Base-by-base conservation (phyloP, 1,140 invertebrate species). In the Ostrea denselamellosa region DNA sequence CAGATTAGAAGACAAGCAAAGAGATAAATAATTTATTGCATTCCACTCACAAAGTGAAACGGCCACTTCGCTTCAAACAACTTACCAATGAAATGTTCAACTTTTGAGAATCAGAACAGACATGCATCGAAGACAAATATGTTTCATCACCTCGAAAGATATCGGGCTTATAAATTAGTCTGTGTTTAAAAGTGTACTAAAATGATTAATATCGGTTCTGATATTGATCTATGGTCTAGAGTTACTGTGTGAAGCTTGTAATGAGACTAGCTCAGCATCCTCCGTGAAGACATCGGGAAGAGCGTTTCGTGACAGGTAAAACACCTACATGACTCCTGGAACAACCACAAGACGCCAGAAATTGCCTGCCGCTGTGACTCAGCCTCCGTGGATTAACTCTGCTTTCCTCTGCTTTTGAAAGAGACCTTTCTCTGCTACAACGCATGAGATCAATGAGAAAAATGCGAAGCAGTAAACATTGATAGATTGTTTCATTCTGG, bases 401-500 rank as follows among this genome's bases (percentile, higher is more conserved):
- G 25, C 68, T 34, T 77, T 71, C 28, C 65, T 22, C 65, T 9
- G 17, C 22, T 68, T 68, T 68, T 68, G n/a, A 28, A 28, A 25
- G 68, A 77, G 68, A 77, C 68, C 28, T 25, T 9, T 77, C 9
- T 77, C 68, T 77, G 68, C 22, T 77, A 14, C 28, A 25, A 25
- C 68, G 28, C 22, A 77, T 28, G 25, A 77, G 68, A 77, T 77
- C 68, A 17, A 34, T 77, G 28, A 77, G 25, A 34, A 77, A 77
- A 77, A 34, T 77, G 68, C 68, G 28, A 14, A 77, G 68, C 12
- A 77, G 28, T 77, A 77, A 77, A 77, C 25, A 44, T 25, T 77
- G 68, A 77, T 77, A 77, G 68, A 77, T 77, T 34, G 68, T 77
- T 77, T 77, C 68, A 77, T 77, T 25, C 68, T 22, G 25, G 68